phyloP scores from a whole-genome alignment of 2,888 invertebrate species.

The Leptopilina syphax region DNA sequence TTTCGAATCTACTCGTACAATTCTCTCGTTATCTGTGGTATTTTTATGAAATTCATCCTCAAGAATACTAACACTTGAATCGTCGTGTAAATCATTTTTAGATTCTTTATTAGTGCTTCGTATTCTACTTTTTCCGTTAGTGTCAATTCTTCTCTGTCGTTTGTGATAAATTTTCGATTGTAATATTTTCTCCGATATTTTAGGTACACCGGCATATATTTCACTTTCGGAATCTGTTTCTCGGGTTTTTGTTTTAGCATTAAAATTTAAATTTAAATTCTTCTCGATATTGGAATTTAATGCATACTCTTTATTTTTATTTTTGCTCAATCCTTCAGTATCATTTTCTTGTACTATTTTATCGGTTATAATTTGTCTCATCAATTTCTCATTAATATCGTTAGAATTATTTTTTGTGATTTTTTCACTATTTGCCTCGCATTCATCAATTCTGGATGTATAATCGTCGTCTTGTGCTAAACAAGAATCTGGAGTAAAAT shows the following conservation, averaged over 20 bases:
- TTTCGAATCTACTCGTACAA: neutral
- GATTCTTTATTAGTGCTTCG: constrained; percentile 31
- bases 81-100: constrained; percentile 40
- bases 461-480: too few species aligned
- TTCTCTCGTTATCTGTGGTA: neutral
- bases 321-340: neutral
- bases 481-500: constrained; percentile 29
- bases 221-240: constrained; percentile 56
- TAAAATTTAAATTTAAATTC: too few species aligned
- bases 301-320: too few species aligned
- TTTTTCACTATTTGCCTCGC: neutral
- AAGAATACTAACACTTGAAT: constrained; percentile 62
- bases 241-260: neutral
- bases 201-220: constrained; percentile 60
- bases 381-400: neutral
- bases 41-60: constrained; percentile 55
- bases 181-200: constrained; percentile 53
- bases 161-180: constrained; percentile 33
- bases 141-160: constrained; percentile 27
- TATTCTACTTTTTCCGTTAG: constrained; percentile 38
- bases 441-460: too few species aligned
- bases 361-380: too few species aligned
- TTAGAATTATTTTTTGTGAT: neutral
- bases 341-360: too few species aligned
- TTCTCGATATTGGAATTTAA: too few species aligned